Base-by-base conservation (phyloP, 2,797 vertebrate species). In the Poecile montanus region DNA sequence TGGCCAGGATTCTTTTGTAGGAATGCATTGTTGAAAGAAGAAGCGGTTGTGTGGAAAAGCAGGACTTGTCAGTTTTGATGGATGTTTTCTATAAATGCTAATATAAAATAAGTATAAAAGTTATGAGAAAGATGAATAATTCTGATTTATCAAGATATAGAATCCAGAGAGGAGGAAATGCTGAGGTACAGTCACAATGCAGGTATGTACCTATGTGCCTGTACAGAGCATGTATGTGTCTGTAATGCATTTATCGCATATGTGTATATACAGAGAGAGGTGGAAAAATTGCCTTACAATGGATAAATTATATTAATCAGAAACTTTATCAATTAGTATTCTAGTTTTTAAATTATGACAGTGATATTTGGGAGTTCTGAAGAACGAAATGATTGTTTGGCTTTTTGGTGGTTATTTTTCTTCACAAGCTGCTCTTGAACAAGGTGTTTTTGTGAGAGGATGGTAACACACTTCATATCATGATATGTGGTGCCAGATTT, bases 391-490 rank as follows among this genome's bases (percentile, higher is more conserved):
- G 15, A 5, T 26, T 10, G 5, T 56, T 71, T 60, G 20, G 15
- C 5, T 15, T 79, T 81, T 63, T 45, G 22, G 34, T 23, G 4
- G 20, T 25, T 25, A 10, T 3, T 26, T 53, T 8, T 17, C 25
- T 56, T 76, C n/a, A 16, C 8, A 3, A 1, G 5, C 25, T 0
- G 0, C 1, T 8, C 22, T 54, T 1, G 21, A 61, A 19, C 1
- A 4, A 57, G 32, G 40, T 48, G 12, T n/a, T 48, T 50, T 51
- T 53, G 36, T 14, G 26, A 34, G 50, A 60, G 45, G 14, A 74
- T 36, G 7, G 11, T 54, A 2, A 1, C 10, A 27, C 1, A 3
- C 22, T 7, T 20, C 0, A 0, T 29, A 40, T 19, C 1, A 1
- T 2, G 2, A 14, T 8, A 30, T 42, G 16, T 0, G 3, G 1